Evolutionary conservation across 2,888 invertebrate species (phyloP).

Genomic region (Eupeodes luniger): DNA sequence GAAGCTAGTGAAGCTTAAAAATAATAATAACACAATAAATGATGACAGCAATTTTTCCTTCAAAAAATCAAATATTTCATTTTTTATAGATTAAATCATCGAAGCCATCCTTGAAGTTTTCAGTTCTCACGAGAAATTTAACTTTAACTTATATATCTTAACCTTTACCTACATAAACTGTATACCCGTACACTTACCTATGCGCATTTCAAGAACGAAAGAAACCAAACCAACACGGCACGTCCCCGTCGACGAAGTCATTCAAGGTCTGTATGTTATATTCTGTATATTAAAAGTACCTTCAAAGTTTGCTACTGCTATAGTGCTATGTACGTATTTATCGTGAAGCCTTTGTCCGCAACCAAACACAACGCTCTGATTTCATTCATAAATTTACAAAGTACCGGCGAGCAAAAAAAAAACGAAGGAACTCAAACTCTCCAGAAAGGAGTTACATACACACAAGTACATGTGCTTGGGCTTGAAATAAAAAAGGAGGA

Average conservation of each 20-base stretch:
- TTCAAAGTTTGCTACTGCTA: constrained; percentile 13
- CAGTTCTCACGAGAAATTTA: constrained; percentile 70
- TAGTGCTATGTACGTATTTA: background rate
- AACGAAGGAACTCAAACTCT: constrained; percentile 16
- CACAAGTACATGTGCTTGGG: background rate
- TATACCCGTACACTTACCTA: too few relatives aligned
- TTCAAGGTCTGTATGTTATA: constrained; percentile 60
- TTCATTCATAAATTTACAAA: constrained; percentile 75
- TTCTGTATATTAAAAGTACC: constrained; percentile 25
- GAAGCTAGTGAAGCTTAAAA: too few relatives aligned
- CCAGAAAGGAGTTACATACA: constrained; percentile 25
- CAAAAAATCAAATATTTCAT: background rate
- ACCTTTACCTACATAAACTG: background rate
- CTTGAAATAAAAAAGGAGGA: constrained; percentile 32
- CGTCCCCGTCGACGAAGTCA: constrained; percentile 28
- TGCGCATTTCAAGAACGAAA: background rate
- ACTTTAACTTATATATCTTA: background rate
- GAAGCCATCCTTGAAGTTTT: constrained; percentile 56
- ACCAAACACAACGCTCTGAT: constrained; percentile 66
- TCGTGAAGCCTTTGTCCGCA: constrained; percentile 23
- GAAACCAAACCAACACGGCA: constrained; percentile 40
- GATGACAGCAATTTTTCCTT: too few relatives aligned
- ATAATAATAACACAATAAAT: too few relatives aligned
- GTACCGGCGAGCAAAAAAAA: constrained; percentile 56
- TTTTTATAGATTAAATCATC: constrained; percentile 65